Evolutionary conservation across 2,113 vertebrate genomes (phyloP), one percentile per base, ranked within the genome.

Genomic region (Grantiella picta): DNA sequence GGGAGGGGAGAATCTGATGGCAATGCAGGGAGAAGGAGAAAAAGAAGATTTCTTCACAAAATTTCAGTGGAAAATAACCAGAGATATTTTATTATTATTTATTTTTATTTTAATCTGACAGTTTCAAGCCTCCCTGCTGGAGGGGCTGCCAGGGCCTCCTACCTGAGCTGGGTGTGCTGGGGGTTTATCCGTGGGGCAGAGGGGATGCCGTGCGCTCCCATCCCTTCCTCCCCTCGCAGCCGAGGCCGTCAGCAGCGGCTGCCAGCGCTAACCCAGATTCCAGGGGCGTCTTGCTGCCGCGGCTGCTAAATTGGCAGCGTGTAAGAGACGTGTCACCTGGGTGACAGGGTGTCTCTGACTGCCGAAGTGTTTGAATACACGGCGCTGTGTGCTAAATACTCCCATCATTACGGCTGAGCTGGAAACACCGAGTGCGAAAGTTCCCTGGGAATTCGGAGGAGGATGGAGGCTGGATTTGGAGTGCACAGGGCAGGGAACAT

Each of bases 281-380:
- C 89, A 69, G 63, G 85, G 94, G 66, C 54, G 59, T 80, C 94
- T 92, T 5, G 89, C 96, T 92, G 94, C 89, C 8, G 23, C n/a
- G 11, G 86, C 80, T 92, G 93, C 90, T 87, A 85, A 91, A 86
- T 91, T 88, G 93, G 94, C 96, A 89, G 78, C 66, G 0, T 53
- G 86, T 12, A 79, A 57, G 91, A 92, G 61, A 89, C 77, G 75
- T 87, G 92, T 95, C 96, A 96, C 92, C 94, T 92, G 95, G 91
- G 85, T 97, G 95, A 95, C 95, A 94, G 84, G 90, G 93, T 83
- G 96, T 47, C 94, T 95, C 36, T 56, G 91, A 3, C 89, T 91
- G 70, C 61, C 2, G 54, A 56, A 57, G 77, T 59, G 89, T 72
- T 91, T 49, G 84, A 71, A 57, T 36, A 72, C 91, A 17, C 85